Conservation (phyloP, 2,113 vertebrate species). For the Amblyopsis rosae region DNA sequence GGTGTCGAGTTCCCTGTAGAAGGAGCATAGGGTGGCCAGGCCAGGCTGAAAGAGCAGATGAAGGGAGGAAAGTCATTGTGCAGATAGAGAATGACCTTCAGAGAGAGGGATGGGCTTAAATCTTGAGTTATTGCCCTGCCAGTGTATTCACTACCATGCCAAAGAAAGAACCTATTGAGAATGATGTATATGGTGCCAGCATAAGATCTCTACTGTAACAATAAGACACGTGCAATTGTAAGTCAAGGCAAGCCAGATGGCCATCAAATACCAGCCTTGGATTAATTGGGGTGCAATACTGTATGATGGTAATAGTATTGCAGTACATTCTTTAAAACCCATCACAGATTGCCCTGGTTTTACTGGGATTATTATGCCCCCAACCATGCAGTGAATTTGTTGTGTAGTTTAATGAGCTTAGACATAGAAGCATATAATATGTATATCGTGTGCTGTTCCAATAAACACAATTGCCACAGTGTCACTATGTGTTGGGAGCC, state of each 20-base stretch:
- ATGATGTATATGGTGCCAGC: conserved; percentile 56
- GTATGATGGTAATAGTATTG: background rate
- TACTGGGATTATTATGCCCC: too few species aligned
- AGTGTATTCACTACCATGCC: conserved; percentile 61
- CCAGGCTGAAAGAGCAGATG: conserved; percentile 58
- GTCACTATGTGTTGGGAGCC: conserved; percentile 19
- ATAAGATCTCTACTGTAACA: conserved; percentile 46
- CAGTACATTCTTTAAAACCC: too few species aligned
- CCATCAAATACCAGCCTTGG: conserved; percentile 29
- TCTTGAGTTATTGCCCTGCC: conserved; percentile 71
- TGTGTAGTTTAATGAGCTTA: too few species aligned
- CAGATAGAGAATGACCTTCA: conserved; percentile 73
- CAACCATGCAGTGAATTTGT: too few species aligned
- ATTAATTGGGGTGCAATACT: conserved; percentile 9
- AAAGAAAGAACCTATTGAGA: conserved; percentile 46
- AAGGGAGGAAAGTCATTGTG: conserved; percentile 67
- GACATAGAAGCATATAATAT: too few species aligned
- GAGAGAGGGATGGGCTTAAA: conserved; percentile 68
- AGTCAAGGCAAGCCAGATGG: conserved; percentile 46
- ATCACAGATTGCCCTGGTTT: too few species aligned
- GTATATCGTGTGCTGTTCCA: too few species aligned
- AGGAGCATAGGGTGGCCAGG: conserved; percentile 58
- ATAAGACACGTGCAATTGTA: conserved; percentile 47
- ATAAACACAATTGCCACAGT: too few species aligned
- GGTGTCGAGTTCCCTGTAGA: conserved; percentile 71